Evolutionary conservation across 2,888 invertebrate species (phyloP).

Genomic region (Drosophila putrida): DNA sequence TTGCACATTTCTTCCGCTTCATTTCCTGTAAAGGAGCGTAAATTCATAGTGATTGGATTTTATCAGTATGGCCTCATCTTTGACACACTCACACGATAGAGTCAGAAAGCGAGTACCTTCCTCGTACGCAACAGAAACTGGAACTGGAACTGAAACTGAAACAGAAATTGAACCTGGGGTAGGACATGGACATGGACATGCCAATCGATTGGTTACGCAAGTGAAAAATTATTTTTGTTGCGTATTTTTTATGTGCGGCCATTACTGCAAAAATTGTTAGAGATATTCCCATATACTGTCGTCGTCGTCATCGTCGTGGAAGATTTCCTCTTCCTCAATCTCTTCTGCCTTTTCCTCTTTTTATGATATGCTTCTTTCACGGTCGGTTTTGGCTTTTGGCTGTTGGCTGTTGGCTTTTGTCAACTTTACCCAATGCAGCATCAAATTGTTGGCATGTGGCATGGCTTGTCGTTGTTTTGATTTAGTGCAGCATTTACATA

Average conservation of each 20-base stretch:
- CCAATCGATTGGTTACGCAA: conserved; percentile 81
- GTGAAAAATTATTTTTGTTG: conserved; percentile 79
- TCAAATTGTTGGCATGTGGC: conserved; percentile 73
- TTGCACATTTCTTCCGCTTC: conserved; percentile 81
- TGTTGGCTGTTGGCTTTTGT: conserved; percentile 72
- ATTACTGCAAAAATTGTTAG: conserved; percentile 75
- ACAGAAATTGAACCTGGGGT: conserved; percentile 46
- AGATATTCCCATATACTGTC: conserved; percentile 42
- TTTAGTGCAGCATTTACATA: conserved; percentile 80
- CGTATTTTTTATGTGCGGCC: conserved; percentile 73
- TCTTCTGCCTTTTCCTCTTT: conserved; percentile 21
- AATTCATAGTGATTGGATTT: conserved; percentile 82
- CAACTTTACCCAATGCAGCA: conserved; percentile 72
- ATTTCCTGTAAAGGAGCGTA: conserved; percentile 81
- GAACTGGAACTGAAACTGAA: conserved; percentile 19
- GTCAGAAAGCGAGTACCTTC: background rate
- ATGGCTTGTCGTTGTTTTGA: conserved; percentile 65
- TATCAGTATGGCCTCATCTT: conserved; percentile 80
- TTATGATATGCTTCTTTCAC: conserved; percentile 43
- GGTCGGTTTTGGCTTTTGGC: conserved; percentile 28
- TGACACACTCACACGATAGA: conserved; percentile 71
- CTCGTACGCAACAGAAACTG: background rate
- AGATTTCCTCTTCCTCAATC: conserved; percentile 2
- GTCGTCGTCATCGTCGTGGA: background rate
- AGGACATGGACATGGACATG: conserved; percentile 59